Percentiles rank a stretch among this genome's conserved stretches.
phyloP scores from a whole-genome alignment of 2,888 invertebrate genomes.

The Lasioglossum figueresi region DNA sequence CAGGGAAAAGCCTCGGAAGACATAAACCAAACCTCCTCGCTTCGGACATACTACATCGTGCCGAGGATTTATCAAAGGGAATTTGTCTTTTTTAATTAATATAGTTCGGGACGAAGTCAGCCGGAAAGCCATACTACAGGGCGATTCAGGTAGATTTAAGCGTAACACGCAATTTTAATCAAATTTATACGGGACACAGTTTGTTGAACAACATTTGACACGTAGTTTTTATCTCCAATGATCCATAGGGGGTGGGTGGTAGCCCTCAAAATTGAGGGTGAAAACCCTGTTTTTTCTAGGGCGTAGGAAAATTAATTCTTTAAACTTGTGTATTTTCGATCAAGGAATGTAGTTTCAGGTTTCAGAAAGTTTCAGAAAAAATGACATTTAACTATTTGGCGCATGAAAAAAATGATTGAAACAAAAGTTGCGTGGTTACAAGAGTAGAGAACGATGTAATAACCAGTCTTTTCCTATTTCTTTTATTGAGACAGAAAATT shows the following conservation, averaged over 20 bases:
- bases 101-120: neutral
- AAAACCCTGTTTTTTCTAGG: too few relatives aligned
- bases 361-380: too few relatives aligned
- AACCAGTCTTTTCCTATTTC: too few relatives aligned
- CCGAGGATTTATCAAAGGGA: neutral
- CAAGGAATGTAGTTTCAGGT: too few relatives aligned
- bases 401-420: neutral
- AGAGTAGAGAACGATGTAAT: too few relatives aligned
- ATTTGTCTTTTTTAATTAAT: constrained; percentile 6
- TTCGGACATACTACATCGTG: neutral
- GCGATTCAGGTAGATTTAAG: neutral
- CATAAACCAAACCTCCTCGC: neutral
- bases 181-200: neutral
- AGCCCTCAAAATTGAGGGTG: too few relatives aligned
- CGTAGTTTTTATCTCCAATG: too few relatives aligned
- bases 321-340: too few relatives aligned
- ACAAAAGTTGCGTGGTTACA: neutral
- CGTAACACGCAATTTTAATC: neutral
- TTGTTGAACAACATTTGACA: neutral
- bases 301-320: too few relatives aligned
- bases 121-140: neutral
- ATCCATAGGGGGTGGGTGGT: too few relatives aligned
- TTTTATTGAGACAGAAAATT: too few relatives aligned
- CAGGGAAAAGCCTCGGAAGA: constrained; percentile 25
- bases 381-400: neutral